Base-by-base conservation (phyloP, 53 echinoderm and acorn worm genomes). In the Antedon mediterranea region DNA sequence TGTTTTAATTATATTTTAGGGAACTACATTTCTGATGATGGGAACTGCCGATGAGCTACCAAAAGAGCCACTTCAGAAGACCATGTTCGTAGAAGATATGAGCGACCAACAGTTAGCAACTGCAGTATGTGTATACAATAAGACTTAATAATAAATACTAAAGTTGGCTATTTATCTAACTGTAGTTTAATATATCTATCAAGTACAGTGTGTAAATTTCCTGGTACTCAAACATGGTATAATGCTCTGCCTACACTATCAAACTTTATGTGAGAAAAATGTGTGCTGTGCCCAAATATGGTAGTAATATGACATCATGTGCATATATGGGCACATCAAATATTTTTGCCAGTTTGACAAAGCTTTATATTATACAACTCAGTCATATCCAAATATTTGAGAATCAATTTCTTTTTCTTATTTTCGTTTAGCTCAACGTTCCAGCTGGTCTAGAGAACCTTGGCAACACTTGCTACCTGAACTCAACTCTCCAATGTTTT, bases 401-500 rank as follows among this genome's bases (percentile, higher is more conserved):
- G 0, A 29, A 0, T 74, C 28, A 7, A 43, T 29, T 33, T n/a
- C 29, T 27, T 34, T 34, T 13, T 34, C 0, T 78, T 57, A 2
- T 33, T 32, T 57, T 26, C 13, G 78, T 78, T 57, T 71, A 95
- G 95, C 85, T 95, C 77, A 91, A 95, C 43, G 34, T 91, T 43
- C 87, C 91, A 28, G 87, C 89, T 84, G 95, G 95, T 13, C 82
- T 95, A 34, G 79, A 33, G 37, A 95, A 95, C 30, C 85, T 91
- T 26, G 89, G 95, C 2, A 95, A 95, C 78, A 89, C 95, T 3
- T 95, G 95, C 41, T 94, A 95, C 81, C 74, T 95, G 82, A 95
- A 95, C 76, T 82, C 95, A 29, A 91, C 95, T 31, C 80, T 95
- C 13, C 95, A 95, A 81, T 95, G 95, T 81, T 81, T 95, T 28